Conservation (phyloP, 2,797 vertebrate species). For the Emydoidea blandingii region DNA sequence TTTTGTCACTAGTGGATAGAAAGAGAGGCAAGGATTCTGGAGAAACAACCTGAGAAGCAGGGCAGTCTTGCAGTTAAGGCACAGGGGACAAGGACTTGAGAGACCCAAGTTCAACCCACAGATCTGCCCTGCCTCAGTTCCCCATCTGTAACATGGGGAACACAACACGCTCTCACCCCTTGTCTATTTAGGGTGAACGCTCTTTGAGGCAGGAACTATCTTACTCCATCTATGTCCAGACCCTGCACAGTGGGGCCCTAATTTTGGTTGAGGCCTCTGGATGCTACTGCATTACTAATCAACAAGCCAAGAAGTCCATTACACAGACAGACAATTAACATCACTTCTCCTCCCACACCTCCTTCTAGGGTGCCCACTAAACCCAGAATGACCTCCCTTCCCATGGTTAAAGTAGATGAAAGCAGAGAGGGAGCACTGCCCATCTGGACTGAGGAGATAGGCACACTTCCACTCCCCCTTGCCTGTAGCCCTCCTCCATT, state of each 20-base stretch:
- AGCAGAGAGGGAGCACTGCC: background rate
- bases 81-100: background rate
- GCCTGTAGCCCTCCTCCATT: background rate
- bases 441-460: background rate
- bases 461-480: background rate
- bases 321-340: background rate
- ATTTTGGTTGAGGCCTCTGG: background rate
- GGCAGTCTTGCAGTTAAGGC: background rate
- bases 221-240: background rate
- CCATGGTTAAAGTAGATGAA: background rate
- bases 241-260: background rate
- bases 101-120: background rate
- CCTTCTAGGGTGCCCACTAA: background rate
- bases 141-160: background rate
- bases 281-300: background rate
- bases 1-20: background rate
- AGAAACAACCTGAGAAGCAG: background rate
- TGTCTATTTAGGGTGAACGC: background rate
- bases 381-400: background rate
- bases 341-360: background rate
- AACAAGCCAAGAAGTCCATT: background rate
- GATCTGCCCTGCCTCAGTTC: background rate
- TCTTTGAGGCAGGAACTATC: background rate
- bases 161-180: background rate
- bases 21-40: background rate